Conservation (phyloP, 2,113 vertebrate species). For the Cynocephalus volans region DNA sequence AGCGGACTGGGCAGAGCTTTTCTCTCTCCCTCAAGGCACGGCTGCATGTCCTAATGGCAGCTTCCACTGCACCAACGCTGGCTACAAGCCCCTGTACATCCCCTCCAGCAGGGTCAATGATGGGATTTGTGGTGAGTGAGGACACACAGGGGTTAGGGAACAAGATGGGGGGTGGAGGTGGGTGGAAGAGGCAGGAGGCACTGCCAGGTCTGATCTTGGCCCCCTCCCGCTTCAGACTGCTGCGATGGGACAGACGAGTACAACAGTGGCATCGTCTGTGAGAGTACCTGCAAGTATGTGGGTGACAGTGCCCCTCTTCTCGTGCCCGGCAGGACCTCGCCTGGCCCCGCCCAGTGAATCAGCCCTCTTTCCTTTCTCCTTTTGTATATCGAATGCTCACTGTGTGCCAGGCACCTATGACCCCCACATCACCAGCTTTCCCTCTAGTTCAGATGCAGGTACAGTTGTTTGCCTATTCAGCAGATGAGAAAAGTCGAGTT, state of each 20-base stretch:
- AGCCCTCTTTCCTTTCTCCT: neutral
- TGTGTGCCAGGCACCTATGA: neutral
- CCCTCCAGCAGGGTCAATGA: conserved; percentile 95
- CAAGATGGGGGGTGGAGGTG: neutral
- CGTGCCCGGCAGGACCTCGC: neutral
- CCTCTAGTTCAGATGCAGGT: neutral
- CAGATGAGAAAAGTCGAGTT: neutral
- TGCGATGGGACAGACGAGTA: conserved; percentile 96
- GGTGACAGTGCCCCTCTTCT: rapidly evolving
- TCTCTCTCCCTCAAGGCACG: conserved; percentile 89
- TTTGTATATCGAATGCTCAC: neutral
- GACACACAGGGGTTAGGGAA: rapidly evolving
- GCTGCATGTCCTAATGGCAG: conserved; percentile 94
- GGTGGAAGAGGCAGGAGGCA: rapidly evolving
- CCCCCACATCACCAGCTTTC: neutral
- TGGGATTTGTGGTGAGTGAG: conserved; percentile 93
- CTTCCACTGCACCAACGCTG: conserved; percentile 95
- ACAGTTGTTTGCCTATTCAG: neutral
- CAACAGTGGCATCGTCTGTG: conserved; percentile 94
- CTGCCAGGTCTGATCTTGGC: neutral
- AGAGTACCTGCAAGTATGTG: conserved; percentile 94
- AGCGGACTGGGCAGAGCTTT: neutral
- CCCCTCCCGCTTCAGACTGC: conserved; percentile 90
- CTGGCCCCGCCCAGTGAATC: rapidly evolving
- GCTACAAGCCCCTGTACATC: conserved; percentile 92